Conservation (phyloP, 2,888 invertebrate genomes). For the Fragum sueziense region DNA sequence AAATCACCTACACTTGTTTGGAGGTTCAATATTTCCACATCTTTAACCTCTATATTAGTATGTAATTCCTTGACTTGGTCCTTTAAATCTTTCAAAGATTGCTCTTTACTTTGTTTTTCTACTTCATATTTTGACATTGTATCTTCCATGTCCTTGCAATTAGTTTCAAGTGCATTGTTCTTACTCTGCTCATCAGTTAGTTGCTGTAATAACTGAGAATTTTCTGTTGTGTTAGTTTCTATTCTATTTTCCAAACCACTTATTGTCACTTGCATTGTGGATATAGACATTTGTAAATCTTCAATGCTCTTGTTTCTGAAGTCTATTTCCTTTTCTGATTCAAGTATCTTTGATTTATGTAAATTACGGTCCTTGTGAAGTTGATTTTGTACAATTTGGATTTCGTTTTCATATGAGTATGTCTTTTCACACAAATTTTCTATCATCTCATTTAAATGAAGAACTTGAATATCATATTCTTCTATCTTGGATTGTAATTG, state of each 20-base stretch:
- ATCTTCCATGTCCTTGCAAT: no score
- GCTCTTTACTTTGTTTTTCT: no score
- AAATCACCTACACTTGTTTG: no score
- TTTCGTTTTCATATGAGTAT: neutral
- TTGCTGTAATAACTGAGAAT: no score
- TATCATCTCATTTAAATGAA: neutral
- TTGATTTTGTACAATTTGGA: neutral
- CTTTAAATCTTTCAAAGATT: no score
- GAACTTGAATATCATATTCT: neutral
- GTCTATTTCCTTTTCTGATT: neutral
- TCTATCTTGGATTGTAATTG: neutral
- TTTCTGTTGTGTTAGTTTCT: no score
- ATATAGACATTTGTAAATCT: neutral
- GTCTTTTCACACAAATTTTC: neutral
- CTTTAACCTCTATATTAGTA: no score
- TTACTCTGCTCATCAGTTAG: no score
- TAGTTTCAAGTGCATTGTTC: no score
- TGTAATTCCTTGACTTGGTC: no score
- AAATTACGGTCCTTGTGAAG: neutral
- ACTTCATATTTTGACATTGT: no score
- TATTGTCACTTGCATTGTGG: neutral
- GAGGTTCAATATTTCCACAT: no score
- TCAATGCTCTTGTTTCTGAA: neutral
- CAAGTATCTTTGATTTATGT: neutral
- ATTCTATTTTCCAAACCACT: neutral